A percentile compares a stretch with the other conserved stretches of the same genome.
phyloP scores from a whole-genome alignment of 2,797 vertebrate genomes.

The Tangara arthus region DNA sequence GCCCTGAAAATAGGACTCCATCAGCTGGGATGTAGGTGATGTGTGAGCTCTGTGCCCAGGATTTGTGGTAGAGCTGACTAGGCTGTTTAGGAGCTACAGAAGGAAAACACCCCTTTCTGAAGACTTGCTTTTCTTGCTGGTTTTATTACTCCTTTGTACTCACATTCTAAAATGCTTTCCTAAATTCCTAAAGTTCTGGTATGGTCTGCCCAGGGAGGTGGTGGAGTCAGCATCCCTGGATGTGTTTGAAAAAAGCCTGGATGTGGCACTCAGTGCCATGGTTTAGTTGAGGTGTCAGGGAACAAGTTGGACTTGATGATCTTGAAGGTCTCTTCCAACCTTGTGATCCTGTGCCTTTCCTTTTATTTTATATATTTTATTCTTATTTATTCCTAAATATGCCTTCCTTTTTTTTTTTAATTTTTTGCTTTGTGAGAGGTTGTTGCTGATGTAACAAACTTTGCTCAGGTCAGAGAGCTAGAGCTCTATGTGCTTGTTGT shows the following conservation, averaged over 20 bases:
- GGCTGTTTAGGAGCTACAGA: neutral
- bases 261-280: neutral
- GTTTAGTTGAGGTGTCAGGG: neutral
- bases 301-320: neutral
- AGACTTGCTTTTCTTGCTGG: neutral
- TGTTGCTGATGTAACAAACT: neutral
- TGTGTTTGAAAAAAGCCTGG: neutral
- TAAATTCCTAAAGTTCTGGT: neutral
- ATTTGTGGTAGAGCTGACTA: neutral
- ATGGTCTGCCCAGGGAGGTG: neutral
- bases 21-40: neutral
- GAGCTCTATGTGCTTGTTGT: fast-evolving
- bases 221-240: neutral
- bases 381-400: neutral
- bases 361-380: neutral
- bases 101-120: neutral
- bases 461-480: neutral
- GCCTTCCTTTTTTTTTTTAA: neutral
- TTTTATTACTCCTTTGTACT: neutral
- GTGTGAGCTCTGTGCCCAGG: neutral
- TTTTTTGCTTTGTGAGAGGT: neutral
- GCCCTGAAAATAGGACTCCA: neutral
- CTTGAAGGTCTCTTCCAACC: neutral
- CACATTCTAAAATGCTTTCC: neutral
- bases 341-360: neutral